These are phyloP conservation scores for Lasioglossum albipes DNA, from an alignment of 1,140 invertebrate genomes.

Conservation along the genomic window DNA sequence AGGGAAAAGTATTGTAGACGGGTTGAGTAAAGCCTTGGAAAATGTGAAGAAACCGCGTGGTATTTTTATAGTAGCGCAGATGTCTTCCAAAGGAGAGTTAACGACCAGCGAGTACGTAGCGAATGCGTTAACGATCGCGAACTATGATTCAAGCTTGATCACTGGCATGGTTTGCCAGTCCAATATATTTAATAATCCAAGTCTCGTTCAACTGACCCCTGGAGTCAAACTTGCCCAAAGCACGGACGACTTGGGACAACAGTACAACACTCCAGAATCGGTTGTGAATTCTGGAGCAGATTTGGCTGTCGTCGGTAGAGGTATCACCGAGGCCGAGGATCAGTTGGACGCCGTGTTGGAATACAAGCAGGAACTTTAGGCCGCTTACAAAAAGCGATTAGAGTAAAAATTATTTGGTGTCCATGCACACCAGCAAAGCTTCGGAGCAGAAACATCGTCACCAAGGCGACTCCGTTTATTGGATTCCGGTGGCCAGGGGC, in stretches of 20 bases:
- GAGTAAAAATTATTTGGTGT: slow-evolving; percentile 52
- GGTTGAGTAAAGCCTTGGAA: slow-evolving; percentile 82
- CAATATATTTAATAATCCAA: slow-evolving; percentile 83
- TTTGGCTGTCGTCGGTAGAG: slow-evolving; percentile 95
- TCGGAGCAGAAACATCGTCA: not conserved
- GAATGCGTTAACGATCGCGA: slow-evolving; percentile 85
- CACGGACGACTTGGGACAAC: slow-evolving; percentile 82
- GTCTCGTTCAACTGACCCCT: slow-evolving; percentile 92
- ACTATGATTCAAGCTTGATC: slow-evolving; percentile 85
- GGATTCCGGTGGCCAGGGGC: slow-evolving; percentile 53
- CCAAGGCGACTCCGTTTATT: slow-evolving; percentile 49
- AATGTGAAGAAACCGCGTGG: slow-evolving; percentile 78
- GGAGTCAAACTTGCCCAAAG: slow-evolving; percentile 87
- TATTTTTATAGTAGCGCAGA: slow-evolving; percentile 91
- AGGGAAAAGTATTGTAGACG: slow-evolving; percentile 90
- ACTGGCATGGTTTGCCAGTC: slow-evolving; percentile 94
- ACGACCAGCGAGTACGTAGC: slow-evolving; percentile 87
- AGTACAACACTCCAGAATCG: slow-evolving; percentile 89
- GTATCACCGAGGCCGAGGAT: slow-evolving; percentile 87
- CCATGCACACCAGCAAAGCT: not conserved
- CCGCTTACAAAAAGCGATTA: slow-evolving; percentile 85
- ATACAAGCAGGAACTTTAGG: slow-evolving; percentile 89
- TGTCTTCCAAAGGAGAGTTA: slow-evolving; percentile 91
- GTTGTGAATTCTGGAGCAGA: slow-evolving; percentile 93
- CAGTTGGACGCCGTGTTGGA: slow-evolving; percentile 83